Conservation (phyloP, 2,113 vertebrate species). For the Plestiodon gilberti region DNA sequence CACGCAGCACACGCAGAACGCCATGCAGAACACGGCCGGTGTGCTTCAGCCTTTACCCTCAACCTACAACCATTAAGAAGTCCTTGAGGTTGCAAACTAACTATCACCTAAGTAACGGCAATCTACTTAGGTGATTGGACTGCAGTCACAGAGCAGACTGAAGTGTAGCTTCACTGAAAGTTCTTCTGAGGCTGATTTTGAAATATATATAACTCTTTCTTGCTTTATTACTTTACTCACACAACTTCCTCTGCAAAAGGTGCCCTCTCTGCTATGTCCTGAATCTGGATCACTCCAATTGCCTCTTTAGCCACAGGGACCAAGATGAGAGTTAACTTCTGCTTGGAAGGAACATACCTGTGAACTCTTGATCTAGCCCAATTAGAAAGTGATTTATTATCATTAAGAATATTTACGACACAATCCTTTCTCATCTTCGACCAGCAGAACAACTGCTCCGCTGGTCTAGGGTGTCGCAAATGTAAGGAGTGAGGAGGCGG, state of each 20-base stretch:
- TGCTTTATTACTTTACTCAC: constrained; percentile 42
- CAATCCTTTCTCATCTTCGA: no score
- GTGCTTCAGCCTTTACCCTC: no score
- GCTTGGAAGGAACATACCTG: constrained; percentile 35
- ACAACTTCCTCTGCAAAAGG: constrained; percentile 46
- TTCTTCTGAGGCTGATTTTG: constrained; percentile 39
- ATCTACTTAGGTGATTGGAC: no score
- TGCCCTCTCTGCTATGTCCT: constrained; percentile 40
- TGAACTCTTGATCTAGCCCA: constrained; percentile 11
- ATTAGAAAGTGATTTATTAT: constrained; percentile 19
- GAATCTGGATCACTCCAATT: constrained; percentile 31
- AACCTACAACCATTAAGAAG: neutral
- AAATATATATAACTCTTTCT: constrained; percentile 53
- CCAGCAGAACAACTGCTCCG: no score
- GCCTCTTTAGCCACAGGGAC: constrained; percentile 13
- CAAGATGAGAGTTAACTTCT: constrained; percentile 14
- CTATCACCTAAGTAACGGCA: no score
- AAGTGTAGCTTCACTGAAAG: neutral
- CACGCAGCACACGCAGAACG: no score
- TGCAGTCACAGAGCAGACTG: neutral
- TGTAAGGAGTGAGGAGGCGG: no score
- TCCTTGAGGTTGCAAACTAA: neutral
- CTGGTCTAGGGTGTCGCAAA: no score
- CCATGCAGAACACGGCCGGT: no score
- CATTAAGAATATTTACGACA: no score